Evolutionary conservation across 1,140 invertebrate genomes (phyloP), one percentile per base, ranked within the genome.

Genomic region (Lucilia sericata): DNA sequence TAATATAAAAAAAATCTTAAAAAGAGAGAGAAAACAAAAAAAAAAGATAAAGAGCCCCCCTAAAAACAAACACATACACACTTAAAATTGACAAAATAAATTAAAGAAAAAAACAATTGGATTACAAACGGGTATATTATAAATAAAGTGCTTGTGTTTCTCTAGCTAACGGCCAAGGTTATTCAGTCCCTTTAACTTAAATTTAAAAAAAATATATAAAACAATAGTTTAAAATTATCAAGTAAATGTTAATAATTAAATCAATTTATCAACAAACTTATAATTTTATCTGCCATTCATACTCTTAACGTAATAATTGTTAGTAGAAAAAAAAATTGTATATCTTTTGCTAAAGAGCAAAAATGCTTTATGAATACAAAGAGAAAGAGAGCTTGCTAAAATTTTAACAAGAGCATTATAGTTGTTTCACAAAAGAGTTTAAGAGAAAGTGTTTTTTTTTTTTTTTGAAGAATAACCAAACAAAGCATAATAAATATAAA

Each of bases 401-500:
- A 42, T 8, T 8, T 42, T 14, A 55, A 30, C 25, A 55, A 55
- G 51, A 55, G 51, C 4, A 55, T 55, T 17, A 12, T 55, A 1
- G 0, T 55, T 55, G 25, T 30, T 30, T 30, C 25, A 30, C 3
- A 30, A 55, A 55, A 55, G 51, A 55, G 51, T 4, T 17, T 55
- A 14, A 12, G 17, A 83, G 42, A 25, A 30, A 83, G 21, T 74
- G 25, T 12, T 42, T n/a, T n/a, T n/a, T n/a, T n/a, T n/a, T n/a
- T n/a, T n/a, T n/a, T 65, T 34, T 30, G 70, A 83, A 78, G 76
- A 51, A 76, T 47, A 84, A 86, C 74, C 42, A 86, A 87, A 87
- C 82, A 86, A 55, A 55, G 51, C 51, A 55, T 74, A 84, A 82
- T 42, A 42, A 42, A 42, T 85, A 83, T 55, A 47, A 83, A 60